phyloP scores from a whole-genome alignment of 37 sponge, comb jelly and placozoan genomes.

The Cladorhizidae sp. region DNA sequence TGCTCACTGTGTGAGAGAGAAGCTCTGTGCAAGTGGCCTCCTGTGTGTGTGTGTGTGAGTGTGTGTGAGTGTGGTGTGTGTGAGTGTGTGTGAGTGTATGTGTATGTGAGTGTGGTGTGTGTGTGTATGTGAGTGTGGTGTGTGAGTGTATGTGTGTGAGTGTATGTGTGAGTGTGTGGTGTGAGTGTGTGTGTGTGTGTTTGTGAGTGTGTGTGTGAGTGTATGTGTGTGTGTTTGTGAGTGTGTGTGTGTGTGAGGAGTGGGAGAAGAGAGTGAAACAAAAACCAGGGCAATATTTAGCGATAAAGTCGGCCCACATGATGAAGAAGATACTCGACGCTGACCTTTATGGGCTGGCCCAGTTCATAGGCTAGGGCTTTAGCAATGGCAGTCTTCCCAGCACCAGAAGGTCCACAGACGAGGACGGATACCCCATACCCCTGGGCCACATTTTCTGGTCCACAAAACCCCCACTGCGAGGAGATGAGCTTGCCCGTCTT shows the following conservation, averaged over 20 bases:
- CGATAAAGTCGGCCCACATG: not conserved
- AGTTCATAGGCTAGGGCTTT: conserved; percentile 71
- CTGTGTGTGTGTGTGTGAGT: conserved; percentile 9
- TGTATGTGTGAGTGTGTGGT: no score
- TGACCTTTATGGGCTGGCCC: conserved; percentile 73
- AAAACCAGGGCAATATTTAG: not conserved
- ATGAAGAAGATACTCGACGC: not conserved
- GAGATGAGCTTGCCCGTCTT: conserved; percentile 67
- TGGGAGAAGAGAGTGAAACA: not conserved
- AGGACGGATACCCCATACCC: conserved; percentile 27
- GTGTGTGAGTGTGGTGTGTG: no score
- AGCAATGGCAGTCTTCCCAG: conserved; percentile 62
- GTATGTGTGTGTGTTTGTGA: no score
- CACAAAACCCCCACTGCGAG: conserved; percentile 73
- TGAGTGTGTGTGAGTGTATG: no score
- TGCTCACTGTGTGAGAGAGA: conserved; percentile 36
- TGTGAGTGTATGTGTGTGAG: no score
- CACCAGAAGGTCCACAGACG: conserved; percentile 47
- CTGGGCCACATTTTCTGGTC: conserved; percentile 38
- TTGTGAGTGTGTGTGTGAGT: no score
- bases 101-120: no score
- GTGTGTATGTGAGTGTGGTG: no score
- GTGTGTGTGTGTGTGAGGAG: no score
- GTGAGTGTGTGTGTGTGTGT: no score
- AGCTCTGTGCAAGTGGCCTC: conserved; percentile 64